Evolutionary conservation across 2,113 vertebrate genomes (phyloP), one percentile per base, ranked within the genome.

Genomic region (Dromaius novaehollandiae): DNA sequence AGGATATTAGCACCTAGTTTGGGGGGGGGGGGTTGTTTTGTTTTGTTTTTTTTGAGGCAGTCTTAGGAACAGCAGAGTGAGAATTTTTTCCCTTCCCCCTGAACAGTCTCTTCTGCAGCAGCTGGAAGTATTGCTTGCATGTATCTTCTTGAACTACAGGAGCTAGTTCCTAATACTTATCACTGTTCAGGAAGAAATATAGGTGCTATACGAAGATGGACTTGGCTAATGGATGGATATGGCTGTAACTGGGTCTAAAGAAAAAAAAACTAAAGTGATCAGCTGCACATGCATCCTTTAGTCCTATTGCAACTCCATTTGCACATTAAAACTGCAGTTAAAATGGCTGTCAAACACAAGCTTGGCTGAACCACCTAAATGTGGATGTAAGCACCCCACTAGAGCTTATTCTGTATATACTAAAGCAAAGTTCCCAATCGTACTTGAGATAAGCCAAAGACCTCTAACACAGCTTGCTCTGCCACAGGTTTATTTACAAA

Each of bases 401-500:
- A 50, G 58, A 70, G 42, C 20, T 71, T 46, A 12, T 0, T n/a
- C 34, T 13, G 18, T 3, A 20, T n/a, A 28, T 55, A 30, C 34
- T 70, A 16, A n/a, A 90, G 13, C 42, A 48, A 90, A 84, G 30
- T 38, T 89, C 38, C 24, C 11, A 38, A 2, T n/a, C 34, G 12
- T 46, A 53, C 69, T 42, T 76, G 30, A 91, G 74, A 55, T 55
- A 86, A 92, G 10, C 18, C 66, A 80, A 65, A 75, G 61, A 66
- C 80, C 46, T 48, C 58, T 50, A 86, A 55, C 19, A 68, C 61
- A 60, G 80, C 65, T 88, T 86, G 79, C 92, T 94, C 86, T 88
- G 83, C 76, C 89, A 94, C 86, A 86, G 48, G 32, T 97, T 97
- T 98, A 98, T 98, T 98, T 97, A 98, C 91, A 98, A 98, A 98